phyloP scores from a whole-genome alignment of 2,797 vertebrate species.

The Margarornis squamiger region DNA sequence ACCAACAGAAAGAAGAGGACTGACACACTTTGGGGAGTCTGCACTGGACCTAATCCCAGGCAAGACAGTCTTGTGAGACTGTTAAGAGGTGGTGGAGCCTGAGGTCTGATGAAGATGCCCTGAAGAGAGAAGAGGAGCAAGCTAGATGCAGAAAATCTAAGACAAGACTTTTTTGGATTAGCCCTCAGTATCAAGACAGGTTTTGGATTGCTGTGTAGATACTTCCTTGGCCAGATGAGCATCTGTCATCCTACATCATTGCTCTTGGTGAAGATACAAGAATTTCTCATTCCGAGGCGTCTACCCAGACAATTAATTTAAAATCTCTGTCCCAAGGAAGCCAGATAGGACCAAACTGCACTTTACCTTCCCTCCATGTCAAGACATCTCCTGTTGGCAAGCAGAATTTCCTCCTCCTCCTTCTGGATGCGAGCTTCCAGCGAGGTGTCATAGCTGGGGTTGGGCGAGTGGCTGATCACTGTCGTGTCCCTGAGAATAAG shows the following conservation, averaged over 20 bases:
- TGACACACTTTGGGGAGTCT: background rate
- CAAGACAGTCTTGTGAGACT: background rate
- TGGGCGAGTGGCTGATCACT: constrained; percentile 88
- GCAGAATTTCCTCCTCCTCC: constrained; percentile 96
- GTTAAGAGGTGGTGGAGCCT: background rate
- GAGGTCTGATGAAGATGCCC: background rate
- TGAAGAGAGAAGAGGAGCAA: background rate
- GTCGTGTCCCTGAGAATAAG: constrained; percentile 85
- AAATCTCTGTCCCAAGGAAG: background rate
- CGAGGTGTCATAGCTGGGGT: constrained; percentile 92
- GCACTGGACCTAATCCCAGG: background rate
- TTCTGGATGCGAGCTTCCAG: constrained; percentile 97
- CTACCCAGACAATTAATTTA: background rate
- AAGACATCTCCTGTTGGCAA: constrained; percentile 96
- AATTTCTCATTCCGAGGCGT: constrained; percentile 1
- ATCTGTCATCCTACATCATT: background rate
- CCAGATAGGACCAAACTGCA: background rate
- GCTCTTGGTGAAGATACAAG: background rate
- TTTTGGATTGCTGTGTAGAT: background rate
- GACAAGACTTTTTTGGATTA: background rate
- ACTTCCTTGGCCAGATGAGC: background rate
- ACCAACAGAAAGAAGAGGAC: background rate
- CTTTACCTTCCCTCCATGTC: constrained; percentile 97
- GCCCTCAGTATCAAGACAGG: background rate
- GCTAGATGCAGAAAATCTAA: background rate